Evolutionary conservation across 2,797 vertebrate genomes (phyloP).

Genomic region (Eptatretus atami): DNA sequence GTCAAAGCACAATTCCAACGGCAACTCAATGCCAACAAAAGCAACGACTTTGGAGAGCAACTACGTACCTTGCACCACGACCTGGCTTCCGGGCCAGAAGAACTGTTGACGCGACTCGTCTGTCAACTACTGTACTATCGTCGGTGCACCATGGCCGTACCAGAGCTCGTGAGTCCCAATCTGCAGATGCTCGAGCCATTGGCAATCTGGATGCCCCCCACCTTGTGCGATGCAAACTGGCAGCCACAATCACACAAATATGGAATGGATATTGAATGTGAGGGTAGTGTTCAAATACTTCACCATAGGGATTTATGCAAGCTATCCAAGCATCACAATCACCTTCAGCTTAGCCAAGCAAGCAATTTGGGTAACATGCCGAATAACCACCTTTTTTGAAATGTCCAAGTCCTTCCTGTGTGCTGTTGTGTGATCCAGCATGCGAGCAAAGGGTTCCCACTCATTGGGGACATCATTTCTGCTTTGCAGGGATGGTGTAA

Average conservation of each 20-base stretch:
- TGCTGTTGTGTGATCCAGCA: too few relatives aligned
- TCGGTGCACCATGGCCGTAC: slow-evolving; percentile 37
- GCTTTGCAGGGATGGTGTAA: too few relatives aligned
- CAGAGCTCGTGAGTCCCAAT: slow-evolving; percentile 44
- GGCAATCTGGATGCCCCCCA: slow-evolving; percentile 53
- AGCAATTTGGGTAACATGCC: too few relatives aligned
- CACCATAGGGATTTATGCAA: too few relatives aligned
- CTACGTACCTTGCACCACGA: slow-evolving; percentile 55
- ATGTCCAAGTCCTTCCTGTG: too few relatives aligned
- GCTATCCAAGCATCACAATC: too few relatives aligned
- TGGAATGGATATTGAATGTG: too few relatives aligned
- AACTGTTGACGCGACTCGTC: slow-evolving; percentile 55
- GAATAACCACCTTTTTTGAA: too few relatives aligned
- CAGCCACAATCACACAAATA: slow-evolving; percentile 9
- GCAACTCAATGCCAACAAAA: neutral
- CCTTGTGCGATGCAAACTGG: slow-evolving; percentile 38
- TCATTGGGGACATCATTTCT: too few relatives aligned
- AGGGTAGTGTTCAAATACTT: too few relatives aligned
- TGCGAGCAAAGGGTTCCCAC: too few relatives aligned
- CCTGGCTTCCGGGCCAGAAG: slow-evolving; percentile 59
- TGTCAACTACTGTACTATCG: slow-evolving; percentile 58
- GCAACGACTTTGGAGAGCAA: neutral
- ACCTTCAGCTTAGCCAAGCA: too few relatives aligned
- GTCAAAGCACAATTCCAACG: slow-evolving; percentile 11
- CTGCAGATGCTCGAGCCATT: slow-evolving; percentile 44